Percentiles rank a stretch among this genome's conserved stretches.
phyloP scores from a whole-genome alignment of 2,888 invertebrate species.

The Cataglyphis rosenhaueri region DNA sequence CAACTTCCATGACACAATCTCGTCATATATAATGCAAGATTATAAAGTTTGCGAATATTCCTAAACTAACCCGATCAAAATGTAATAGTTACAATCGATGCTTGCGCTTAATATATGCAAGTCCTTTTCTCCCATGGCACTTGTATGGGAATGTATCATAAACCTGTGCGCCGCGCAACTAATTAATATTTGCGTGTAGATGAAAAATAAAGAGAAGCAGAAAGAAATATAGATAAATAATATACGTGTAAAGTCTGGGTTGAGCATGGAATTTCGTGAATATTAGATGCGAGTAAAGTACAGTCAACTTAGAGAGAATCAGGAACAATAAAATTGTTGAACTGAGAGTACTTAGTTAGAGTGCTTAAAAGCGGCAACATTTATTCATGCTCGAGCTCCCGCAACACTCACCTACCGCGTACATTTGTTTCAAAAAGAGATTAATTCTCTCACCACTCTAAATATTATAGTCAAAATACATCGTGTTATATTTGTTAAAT shows the following conservation, averaged over 20 bases:
- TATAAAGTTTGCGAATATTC: slow-evolving; percentile 30
- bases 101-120: slow-evolving; percentile 14
- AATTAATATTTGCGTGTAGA: slow-evolving; percentile 27
- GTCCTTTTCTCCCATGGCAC: background rate
- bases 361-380: slow-evolving; percentile 28
- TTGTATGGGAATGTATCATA: background rate
- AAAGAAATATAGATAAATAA: background rate
- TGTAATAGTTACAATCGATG: slow-evolving; percentile 38
- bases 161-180: background rate
- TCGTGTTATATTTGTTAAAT: background rate
- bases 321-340: slow-evolving; percentile 28
- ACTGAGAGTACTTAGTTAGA: slow-evolving; percentile 6
- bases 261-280: background rate
- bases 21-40: slow-evolving; percentile 41
- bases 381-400: slow-evolving; percentile 13
- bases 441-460: slow-evolving; percentile 13
- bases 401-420: background rate
- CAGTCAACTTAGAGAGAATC: background rate
- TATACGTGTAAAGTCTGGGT: background rate
- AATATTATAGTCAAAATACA: background rate
- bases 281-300: background rate
- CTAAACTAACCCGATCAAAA: slow-evolving; percentile 35
- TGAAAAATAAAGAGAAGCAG: background rate
- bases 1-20: slow-evolving; percentile 41
- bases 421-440: slow-evolving; percentile 23